These are phyloP conservation scores for Dicrurus megarhynchus DNA, from an alignment of 2,113 vertebrate genomes.

Conservation along the genomic window DNA sequence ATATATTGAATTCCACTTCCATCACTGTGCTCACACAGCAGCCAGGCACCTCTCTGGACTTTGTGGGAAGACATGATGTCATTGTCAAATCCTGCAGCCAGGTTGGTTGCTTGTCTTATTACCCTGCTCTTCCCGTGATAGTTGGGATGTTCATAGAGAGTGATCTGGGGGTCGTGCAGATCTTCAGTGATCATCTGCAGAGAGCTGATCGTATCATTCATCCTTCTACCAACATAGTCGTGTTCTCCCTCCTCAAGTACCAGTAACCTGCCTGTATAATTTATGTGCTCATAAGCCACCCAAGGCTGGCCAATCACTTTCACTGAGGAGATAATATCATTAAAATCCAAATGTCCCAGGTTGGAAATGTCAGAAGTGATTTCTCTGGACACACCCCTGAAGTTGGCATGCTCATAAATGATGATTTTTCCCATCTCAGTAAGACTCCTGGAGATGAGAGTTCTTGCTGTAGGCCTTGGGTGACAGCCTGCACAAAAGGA, in stretches of 20 bases:
- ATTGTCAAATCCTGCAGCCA: neutral
- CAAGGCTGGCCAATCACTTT: neutral
- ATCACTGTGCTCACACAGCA: neutral
- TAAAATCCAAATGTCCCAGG: neutral
- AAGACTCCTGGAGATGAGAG: neutral
- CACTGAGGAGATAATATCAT: neutral
- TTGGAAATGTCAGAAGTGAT: neutral
- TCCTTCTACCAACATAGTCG: neutral
- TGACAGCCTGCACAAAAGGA: neutral
- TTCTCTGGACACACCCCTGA: neutral
- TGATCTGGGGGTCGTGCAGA: neutral
- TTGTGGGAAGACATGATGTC: neutral
- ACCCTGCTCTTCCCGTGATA: neutral
- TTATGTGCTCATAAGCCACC: neutral
- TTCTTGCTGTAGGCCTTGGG: neutral
- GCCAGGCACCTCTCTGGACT: conserved; percentile 21
- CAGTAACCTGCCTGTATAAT: neutral
- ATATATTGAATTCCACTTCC: neutral
- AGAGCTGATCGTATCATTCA: conserved; percentile 22
- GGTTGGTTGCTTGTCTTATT: neutral
- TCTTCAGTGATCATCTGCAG: neutral
- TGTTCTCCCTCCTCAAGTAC: conserved; percentile 21
- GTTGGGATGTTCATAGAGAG: neutral
- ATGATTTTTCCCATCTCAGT: conserved; percentile 8
- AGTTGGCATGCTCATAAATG: neutral